phyloP scores from a whole-genome alignment of 1,140 invertebrate species.

The Oreohelix idahoensis region DNA sequence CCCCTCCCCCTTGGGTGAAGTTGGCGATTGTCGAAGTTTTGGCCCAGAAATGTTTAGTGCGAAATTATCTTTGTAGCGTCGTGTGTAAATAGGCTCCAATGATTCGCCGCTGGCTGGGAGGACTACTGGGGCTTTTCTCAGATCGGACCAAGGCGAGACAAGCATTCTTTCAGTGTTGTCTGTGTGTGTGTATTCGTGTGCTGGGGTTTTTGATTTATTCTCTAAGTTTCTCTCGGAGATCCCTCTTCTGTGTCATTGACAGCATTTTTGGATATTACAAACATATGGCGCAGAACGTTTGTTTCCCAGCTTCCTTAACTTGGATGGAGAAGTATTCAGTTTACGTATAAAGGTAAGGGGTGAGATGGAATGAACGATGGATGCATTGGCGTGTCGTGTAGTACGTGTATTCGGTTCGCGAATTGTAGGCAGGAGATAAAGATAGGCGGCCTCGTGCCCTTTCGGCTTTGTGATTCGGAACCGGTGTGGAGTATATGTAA shows the following conservation, averaged over 20 bases:
- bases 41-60: slow-evolving; percentile 33
- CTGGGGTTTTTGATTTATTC: slow-evolving; percentile 10
- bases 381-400: too few relatives aligned
- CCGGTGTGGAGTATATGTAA: too few relatives aligned
- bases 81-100: slow-evolving; percentile 24
- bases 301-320: neutral
- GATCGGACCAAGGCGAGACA: slow-evolving; percentile 9
- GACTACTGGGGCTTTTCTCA: slow-evolving; percentile 19
- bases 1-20: slow-evolving; percentile 14
- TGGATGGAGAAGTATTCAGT: neutral
- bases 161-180: slow-evolving; percentile 28
- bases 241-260: neutral
- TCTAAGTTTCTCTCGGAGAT: neutral
- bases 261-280: neutral
- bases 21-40: slow-evolving; percentile 26
- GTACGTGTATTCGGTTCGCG: too few relatives aligned
- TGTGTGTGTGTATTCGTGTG: neutral
- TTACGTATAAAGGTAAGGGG: neutral
- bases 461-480: too few relatives aligned
- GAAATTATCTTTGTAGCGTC: slow-evolving; percentile 35
- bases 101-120: slow-evolving; percentile 15
- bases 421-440: too few relatives aligned
- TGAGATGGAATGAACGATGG: neutral
- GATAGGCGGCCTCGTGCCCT: too few relatives aligned
- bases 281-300: neutral